phyloP scores from a whole-genome alignment of 1,140 invertebrate species.

The Drosophila punjabiensis region DNA sequence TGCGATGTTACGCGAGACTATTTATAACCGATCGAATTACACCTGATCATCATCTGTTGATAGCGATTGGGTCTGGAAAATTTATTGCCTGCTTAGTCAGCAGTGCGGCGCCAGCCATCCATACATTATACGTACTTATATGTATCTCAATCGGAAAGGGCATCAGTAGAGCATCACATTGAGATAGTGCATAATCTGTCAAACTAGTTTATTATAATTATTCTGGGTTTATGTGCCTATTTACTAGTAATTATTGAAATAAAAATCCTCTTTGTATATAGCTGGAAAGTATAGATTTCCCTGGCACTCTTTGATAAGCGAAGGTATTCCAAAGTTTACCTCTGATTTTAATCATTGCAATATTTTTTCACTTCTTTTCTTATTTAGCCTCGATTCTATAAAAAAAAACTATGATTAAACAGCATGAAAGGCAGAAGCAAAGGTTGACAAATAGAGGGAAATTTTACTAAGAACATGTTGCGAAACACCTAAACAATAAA shows the following conservation, averaged over 20 bases:
- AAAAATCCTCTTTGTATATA: background rate
- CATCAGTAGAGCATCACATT: conserved; percentile 31
- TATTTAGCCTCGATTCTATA: background rate
- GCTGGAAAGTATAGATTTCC: background rate
- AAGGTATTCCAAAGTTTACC: background rate
- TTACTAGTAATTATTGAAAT: background rate
- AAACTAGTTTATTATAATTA: conserved; percentile 31
- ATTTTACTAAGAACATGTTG: too few relatives aligned
- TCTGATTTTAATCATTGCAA: background rate
- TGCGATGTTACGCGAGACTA: conserved; percentile 40
- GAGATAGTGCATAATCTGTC: conserved; percentile 12
- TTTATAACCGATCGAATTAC: conserved; percentile 47
- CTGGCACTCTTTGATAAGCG: background rate
- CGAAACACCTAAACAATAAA: too few relatives aligned
- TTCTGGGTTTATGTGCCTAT: conserved; percentile 6
- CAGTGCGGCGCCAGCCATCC: conserved; percentile 23
- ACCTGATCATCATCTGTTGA: conserved; percentile 35
- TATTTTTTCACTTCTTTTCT: background rate
- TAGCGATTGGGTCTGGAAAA: conserved; percentile 32
- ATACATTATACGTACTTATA: background rate
- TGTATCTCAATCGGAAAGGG: conserved; percentile 25
- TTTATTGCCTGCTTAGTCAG: conserved; percentile 29
- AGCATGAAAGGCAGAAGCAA: background rate
- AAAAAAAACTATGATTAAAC: background rate
- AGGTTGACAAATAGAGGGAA: background rate